Percentiles rank a stretch among this genome's conserved stretches.
Conservation (phyloP, 1,140 invertebrate species). For the Xylocopa sonorina region DNA sequence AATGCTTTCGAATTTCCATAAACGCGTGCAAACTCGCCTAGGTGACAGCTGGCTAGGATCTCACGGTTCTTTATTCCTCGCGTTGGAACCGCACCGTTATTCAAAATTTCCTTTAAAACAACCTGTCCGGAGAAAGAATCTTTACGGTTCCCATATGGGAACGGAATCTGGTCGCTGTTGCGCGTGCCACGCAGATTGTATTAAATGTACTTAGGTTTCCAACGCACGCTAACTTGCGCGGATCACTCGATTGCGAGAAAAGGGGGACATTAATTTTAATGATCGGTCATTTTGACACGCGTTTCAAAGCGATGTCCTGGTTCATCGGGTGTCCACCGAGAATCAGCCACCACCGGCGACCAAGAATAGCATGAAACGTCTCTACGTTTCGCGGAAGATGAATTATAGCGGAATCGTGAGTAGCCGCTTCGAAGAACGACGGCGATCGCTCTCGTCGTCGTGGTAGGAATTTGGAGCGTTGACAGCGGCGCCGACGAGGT, state of each 20-base stretch:
- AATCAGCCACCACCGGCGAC: conserved; percentile 38
- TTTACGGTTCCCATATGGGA: no score
- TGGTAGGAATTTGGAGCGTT: conserved; percentile 64
- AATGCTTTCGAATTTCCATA: conserved; percentile 62
- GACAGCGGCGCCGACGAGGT: conserved; percentile 60
- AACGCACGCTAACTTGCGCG: neutral
- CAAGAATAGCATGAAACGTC: conserved; percentile 62
- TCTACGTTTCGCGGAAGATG: conserved; percentile 62
- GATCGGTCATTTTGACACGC: conserved; percentile 56
- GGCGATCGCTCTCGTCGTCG: conserved; percentile 60
- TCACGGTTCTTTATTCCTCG: neutral
- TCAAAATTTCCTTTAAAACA: neutral
- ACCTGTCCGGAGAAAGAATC: neutral
- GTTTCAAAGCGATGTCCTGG: conserved; percentile 46
- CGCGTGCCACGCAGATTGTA: neutral
- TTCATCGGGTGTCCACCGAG: conserved; percentile 54
- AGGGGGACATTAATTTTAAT: conserved; percentile 23
- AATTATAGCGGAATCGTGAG: conserved; percentile 67
- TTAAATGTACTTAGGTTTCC: neutral
- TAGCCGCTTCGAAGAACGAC: conserved; percentile 64
- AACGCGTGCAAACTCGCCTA: conserved; percentile 17
- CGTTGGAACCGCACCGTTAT: no score
- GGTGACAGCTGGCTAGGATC: conserved; percentile 15
- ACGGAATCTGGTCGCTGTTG: neutral
- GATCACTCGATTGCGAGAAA: neutral